Evolutionary conservation across 2,113 vertebrate species (phyloP), one percentile per base, ranked within the genome.

Genomic region (Callipepla squamata): DNA sequence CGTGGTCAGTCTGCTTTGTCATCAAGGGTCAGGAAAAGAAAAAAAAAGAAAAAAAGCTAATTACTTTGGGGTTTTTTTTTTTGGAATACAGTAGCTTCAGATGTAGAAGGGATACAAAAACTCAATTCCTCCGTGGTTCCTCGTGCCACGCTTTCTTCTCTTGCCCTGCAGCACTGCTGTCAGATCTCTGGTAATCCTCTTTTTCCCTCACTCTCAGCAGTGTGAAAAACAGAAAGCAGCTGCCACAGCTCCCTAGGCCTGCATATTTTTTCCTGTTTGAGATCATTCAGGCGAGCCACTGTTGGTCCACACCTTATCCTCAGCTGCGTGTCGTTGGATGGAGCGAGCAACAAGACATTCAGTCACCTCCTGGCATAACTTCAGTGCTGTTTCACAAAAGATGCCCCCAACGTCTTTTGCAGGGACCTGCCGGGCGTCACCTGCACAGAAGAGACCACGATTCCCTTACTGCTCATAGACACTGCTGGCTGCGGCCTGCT

Each of bases 401-500:
- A 40, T 40, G 40, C 10, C 12, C 40, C 85, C 59, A 40, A 58
- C 12, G 1, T 44, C 66, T 91, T 12, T 25, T 55, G 30, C 96
- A 99, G 99, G 96, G 99, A 99, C 95, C 97, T 99, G 51, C 97
- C 98, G 0, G 99, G 98, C 0, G 98, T 99, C 53, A 17, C 94
- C 12, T 89, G 95, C 57, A 96, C 98, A 0, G 99, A 99, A 62
- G 99, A 99, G 94, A 99, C 99, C 5, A 92, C 96, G 9, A 45
- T 94, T 3, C 97, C 99, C 0, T 93, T 99, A 53, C 78, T 99
- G 86, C 98, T 99, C 2, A 98, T 99, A 38, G 99, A 99, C 97
- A 99, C 99, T 0, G 98, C 98, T 1, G 98, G 98, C 93, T 99
- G 98, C 4, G 99, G 98, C 63, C 98, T 99, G 11, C 97, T 96